A percentile compares a stretch with the other conserved stretches of the same genome.
These are phyloP conservation scores for Holothuria scabra DNA, from an alignment of 53 echinoderm and acorn worm species.

Conservation along the genomic window DNA sequence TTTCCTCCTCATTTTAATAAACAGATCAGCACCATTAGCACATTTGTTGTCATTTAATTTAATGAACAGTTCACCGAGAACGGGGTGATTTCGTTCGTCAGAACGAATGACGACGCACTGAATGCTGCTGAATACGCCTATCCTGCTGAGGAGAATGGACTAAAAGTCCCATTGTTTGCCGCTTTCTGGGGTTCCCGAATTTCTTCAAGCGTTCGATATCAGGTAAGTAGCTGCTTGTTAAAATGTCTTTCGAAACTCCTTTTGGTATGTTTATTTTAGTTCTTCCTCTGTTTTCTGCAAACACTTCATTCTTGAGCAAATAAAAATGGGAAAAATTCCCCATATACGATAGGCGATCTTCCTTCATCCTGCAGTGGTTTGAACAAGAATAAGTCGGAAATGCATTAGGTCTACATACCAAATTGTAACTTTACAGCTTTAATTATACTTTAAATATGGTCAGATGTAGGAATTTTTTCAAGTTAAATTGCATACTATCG, in stretches of 20 bases:
- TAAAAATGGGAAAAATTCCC: no score
- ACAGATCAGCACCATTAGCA: no score
- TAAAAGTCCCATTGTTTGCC: background rate
- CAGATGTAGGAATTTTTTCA: background rate
- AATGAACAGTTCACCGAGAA: background rate
- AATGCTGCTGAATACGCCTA: background rate
- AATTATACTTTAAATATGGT: background rate
- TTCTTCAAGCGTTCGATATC: background rate
- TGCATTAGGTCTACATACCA: no score
- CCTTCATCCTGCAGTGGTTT: no score
- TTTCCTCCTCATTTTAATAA: no score
- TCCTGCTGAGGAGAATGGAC: background rate
- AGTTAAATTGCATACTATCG: background rate
- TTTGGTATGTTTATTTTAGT: no score
- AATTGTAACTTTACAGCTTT: background rate
- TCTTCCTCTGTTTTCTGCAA: no score
- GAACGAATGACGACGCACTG: background rate
- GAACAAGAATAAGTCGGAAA: no score
- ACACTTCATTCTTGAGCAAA: no score
- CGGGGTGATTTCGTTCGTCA: slow-evolving; percentile 1
- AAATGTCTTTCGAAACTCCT: no score
- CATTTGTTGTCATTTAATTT: no score
- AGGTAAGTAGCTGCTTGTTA: background rate
- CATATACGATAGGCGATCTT: no score
- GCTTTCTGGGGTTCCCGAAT: background rate